Conservation (phyloP, 2,888 invertebrate genomes). For the Leptinotarsa tumamoca region DNA sequence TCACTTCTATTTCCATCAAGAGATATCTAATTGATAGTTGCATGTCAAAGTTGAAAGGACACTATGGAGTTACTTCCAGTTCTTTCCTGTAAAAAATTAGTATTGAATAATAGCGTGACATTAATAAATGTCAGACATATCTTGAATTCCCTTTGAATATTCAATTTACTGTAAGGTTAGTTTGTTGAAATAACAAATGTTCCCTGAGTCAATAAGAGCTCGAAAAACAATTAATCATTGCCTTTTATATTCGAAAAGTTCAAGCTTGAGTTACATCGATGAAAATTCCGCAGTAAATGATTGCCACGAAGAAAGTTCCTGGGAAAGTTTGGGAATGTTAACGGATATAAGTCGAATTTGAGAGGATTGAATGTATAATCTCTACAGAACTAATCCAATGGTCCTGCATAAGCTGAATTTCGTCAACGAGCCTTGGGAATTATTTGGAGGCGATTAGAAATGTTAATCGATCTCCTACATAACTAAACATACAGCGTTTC, state of each 20-base stretch:
- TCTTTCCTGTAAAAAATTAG: constrained; percentile 15
- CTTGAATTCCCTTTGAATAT: constrained; percentile 40
- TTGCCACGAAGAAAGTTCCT: constrained; percentile 23
- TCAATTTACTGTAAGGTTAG: constrained; percentile 37
- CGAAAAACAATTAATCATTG: constrained; percentile 39
- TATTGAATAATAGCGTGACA: constrained; percentile 28
- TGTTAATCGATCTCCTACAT: neutral
- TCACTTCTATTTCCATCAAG: no score
- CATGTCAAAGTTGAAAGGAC: neutral
- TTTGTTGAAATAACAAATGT: constrained; percentile 41
- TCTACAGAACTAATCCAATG: constrained; percentile 4
- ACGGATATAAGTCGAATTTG: constrained; percentile 18
- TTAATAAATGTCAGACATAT: constrained; percentile 42
- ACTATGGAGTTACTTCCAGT: neutral
- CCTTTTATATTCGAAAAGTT: constrained; percentile 41
- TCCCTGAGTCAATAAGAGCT: constrained; percentile 39
- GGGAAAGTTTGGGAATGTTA: constrained; percentile 26
- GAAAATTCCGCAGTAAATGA: constrained; percentile 33
- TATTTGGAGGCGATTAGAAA: neutral
- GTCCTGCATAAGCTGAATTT: neutral
- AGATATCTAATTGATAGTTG: no score
- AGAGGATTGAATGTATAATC: constrained; percentile 1
- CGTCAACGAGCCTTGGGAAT: constrained; percentile 13
- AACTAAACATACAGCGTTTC: neutral
- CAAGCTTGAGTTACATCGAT: constrained; percentile 32